Base-by-base conservation (phyloP, 2,888 invertebrate species). In the Chelonus formosanus region DNA sequence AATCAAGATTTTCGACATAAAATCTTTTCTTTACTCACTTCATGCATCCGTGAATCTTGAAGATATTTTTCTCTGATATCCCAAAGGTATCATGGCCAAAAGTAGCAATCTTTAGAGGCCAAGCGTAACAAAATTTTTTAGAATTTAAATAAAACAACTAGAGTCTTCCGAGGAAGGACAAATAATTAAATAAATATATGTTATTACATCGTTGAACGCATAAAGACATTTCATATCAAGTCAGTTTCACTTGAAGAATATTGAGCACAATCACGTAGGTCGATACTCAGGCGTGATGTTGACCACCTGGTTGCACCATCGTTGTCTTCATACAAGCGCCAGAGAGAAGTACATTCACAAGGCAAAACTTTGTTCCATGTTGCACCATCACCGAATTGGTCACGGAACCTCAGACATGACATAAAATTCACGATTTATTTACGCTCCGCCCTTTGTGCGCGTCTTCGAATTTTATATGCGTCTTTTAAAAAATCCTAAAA, bases 351-450 rank as follows among this genome's bases (percentile, higher is more conserved):
- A 40, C 6, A 40, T 40, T 40, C 40, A 40, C 40, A 40, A 40
- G 20, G 40, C 31, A 61, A 44, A 43, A 40, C 40, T 52, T 64
- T 36, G 34, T 53, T 45, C 52, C 45, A 36, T 52, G 58, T 64
- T 64, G 44, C 64, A 64, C 58, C 70, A 70, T 67, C 63, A 63
- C 50, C 20, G 63, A 71, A 70, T 71, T 67, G 68, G 71, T 70
- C 67, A 68, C 63, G 64, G 68, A 8, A 62, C 61, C 57, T 10
- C 47, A 55, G 40, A 36, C 62, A 45, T 43, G 20, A 58, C 58
- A 45, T 63, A 36, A 58, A 59, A 64, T 64, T 58, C 35, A 3
- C 64, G 53, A 64, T 59, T 53, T 58, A 58, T 40, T 40, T 40
- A 40, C 40, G 64, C 44, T 20, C 57, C 50, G 43, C 52, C 58